Conservation (phyloP, 2,113 vertebrate species). For the Crotalus tigris region DNA sequence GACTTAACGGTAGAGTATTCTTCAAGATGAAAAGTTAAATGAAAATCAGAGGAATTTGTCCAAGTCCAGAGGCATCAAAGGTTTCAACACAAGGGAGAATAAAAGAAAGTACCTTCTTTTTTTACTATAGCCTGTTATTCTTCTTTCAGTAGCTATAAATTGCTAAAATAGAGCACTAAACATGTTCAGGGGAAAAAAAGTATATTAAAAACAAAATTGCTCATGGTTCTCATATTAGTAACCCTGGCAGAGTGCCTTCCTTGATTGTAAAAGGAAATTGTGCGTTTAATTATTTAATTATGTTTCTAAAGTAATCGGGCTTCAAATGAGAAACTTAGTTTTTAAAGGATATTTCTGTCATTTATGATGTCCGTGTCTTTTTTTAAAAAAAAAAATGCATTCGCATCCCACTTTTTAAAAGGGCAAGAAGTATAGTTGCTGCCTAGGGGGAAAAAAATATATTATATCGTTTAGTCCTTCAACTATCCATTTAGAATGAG, state of each 20-base stretch:
- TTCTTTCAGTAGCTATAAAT: slow-evolving; percentile 18
- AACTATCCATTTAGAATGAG: slow-evolving; percentile 44
- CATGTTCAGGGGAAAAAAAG: slow-evolving; percentile 53
- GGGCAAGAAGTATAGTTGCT: not conserved
- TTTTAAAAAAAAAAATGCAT: slow-evolving; percentile 3
- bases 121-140: not conserved
- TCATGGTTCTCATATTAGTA: slow-evolving; percentile 37
- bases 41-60: not conserved
- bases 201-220: not conserved
- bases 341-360: not conserved
- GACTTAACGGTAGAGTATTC: not conserved
- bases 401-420: slow-evolving; percentile 15
- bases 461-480: slow-evolving; percentile 14
- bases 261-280: not conserved
- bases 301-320: not conserved
- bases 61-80: not conserved
- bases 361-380: slow-evolving; percentile 9
- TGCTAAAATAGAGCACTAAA: slow-evolving; percentile 68
- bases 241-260: not conserved
- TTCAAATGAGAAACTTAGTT: not conserved
- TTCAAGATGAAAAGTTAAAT: not conserved
- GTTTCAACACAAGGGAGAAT: not conserved
- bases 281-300: not conserved
- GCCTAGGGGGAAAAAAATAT: not conserved
- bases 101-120: not conserved